Conservation (phyloP, 1,140 invertebrate species). For the Macrocentrus cingulum region DNA sequence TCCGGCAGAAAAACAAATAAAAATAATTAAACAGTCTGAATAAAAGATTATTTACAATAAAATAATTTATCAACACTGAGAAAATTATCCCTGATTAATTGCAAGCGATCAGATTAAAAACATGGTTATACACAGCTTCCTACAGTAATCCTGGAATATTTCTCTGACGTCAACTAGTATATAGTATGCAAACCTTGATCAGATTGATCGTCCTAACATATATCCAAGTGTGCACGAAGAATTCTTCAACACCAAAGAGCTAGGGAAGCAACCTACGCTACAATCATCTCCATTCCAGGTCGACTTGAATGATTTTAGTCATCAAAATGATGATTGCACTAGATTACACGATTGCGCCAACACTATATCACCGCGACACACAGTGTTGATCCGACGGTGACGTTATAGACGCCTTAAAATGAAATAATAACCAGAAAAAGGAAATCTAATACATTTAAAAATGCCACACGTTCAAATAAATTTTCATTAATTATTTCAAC, state of each 20-base stretch:
- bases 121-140: no score
- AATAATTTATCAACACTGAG: no score
- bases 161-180: no score
- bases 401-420: not conserved
- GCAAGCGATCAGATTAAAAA: no score
- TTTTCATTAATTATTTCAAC: no score
- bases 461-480: no score
- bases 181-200: no score
- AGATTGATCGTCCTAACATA: not conserved
- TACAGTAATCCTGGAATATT: no score
- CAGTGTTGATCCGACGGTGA: not conserved
- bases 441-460: not conserved
- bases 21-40: no score
- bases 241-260: conserved; percentile 40
- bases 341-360: conserved; percentile 57
- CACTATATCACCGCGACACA: conserved; percentile 27
- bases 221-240: conserved; percentile 8
- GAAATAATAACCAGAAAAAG: no score
- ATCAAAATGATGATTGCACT: conserved; percentile 55
- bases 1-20: not conserved
- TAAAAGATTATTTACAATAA: no score
- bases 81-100: no score
- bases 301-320: conserved; percentile 50
- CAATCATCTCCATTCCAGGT: conserved; percentile 52
- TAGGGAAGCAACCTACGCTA: conserved; percentile 51